A percentile compares a stretch with the other conserved stretches of the same genome.
These are phyloP conservation scores for Fragum whitleyi DNA, from an alignment of 2,888 invertebrate genomes.

Conservation along the genomic window DNA sequence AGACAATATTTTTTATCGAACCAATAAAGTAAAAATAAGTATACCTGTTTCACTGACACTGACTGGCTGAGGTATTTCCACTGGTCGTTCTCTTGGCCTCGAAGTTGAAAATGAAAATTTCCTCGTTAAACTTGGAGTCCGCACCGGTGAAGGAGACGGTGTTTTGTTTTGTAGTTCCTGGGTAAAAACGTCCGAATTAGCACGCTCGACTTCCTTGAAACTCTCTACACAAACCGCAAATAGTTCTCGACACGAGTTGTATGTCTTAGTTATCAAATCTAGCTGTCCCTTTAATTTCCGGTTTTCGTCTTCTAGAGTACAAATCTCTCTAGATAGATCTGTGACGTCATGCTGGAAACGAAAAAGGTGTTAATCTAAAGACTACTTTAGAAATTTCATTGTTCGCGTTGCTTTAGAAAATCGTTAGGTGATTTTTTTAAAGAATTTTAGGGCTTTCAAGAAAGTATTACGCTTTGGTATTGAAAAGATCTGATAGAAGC, in stretches of 20 bases:
- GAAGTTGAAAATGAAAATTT: conserved; percentile 48
- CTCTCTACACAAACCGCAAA: conserved; percentile 67
- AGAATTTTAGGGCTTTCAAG: too few species aligned
- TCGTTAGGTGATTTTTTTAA: too few species aligned
- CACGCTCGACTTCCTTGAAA: conserved; percentile 58
- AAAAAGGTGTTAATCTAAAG: not conserved
- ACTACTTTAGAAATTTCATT: too few species aligned
- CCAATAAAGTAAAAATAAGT: too few species aligned
- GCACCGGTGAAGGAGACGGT: conserved; percentile 37
- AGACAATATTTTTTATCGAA: too few species aligned
- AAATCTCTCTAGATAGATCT: conserved; percentile 63
- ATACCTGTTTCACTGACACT: not conserved
- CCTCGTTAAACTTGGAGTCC: conserved; percentile 48
- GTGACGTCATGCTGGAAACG: conserved; percentile 59
- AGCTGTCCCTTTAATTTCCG: conserved; percentile 54
- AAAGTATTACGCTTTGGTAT: too few species aligned
- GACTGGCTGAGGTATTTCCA: not conserved
- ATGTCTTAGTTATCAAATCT: conserved; percentile 60
- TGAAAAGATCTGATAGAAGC: too few species aligned
- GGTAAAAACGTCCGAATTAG: conserved; percentile 24
- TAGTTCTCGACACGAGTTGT: conserved; percentile 61
- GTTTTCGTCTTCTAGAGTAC: conserved; percentile 61
- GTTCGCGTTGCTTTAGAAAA: too few species aligned
- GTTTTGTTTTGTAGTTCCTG: conserved; percentile 24
- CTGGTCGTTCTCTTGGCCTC: not conserved